Evolutionary conservation across 2,113 vertebrate genomes (phyloP), one percentile per base, ranked within the genome.

Genomic region (Grammomys surdaster): DNA sequence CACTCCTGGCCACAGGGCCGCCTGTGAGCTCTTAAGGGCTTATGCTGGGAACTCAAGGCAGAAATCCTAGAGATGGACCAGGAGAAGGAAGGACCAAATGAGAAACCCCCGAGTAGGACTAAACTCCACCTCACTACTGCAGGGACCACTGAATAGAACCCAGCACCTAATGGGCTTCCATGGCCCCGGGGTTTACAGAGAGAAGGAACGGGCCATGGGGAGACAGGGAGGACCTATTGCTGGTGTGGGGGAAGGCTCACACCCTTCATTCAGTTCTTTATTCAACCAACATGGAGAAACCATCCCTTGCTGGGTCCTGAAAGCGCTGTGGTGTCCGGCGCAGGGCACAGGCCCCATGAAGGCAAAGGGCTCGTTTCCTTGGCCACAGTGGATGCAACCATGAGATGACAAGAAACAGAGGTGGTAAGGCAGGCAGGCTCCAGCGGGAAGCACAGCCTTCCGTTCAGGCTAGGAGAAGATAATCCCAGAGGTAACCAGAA

Each of bases 401-500:
- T 7, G n/a, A 7, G 60, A 31, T 36, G 56, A 75, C 85, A 56
- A 76, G 63, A 78, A 51, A 54, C 75, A 67, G 43, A 17, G 19
- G 51, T 36, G 88, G 89, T 78, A 67, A 69, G n/a, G 46, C 67
- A 31, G 48, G 60, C 90, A 56, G n/a, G 51, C 88, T 85, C 56
- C 54, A 8, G 22, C 0, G 1, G 77, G 85, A 87, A 92, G 77
- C 24, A 0, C n/a, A 31, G 70, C 54, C 85, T 58, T 82, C 22
- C 10, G 75, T 86, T 17, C 51, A 22, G 4, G 65, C 75, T 51
- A 51, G 70, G 85, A 36, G 93, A 17, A 78, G 91, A 80, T 80
- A 89, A 89, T 63, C 82, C 54, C 24, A 93, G n/a, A 78, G 70
- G 56, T 36, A 63, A 75, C 82, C 20, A 72, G 92, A 90, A 95